Evolutionary conservation across 1,140 invertebrate species (phyloP).

Genomic region (Berghia stephanieae): DNA sequence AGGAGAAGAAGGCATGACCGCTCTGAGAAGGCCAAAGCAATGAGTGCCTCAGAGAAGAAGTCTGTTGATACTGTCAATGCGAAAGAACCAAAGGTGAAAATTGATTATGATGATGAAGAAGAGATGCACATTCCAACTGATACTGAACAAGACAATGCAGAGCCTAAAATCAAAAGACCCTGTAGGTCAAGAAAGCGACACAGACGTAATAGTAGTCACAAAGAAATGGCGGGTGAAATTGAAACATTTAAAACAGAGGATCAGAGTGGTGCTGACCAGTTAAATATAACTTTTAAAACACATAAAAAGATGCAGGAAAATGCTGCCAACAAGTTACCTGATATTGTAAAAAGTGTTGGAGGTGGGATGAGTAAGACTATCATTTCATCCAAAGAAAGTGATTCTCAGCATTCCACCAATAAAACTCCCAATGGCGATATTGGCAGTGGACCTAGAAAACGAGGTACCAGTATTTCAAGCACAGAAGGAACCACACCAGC

Average conservation of each 20-base stretch:
- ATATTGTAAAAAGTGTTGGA: not conserved
- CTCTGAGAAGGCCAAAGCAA: conserved; percentile 26
- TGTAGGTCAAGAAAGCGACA: conserved; percentile 20
- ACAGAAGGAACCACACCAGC: conserved; percentile 31
- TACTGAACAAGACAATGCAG: conserved; percentile 11
- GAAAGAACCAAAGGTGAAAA: conserved; percentile 41
- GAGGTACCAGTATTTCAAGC: conserved; percentile 28
- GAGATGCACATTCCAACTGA: conserved; percentile 26
- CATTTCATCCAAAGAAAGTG: no score
- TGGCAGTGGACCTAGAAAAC: conserved; percentile 25
- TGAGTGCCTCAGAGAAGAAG: conserved; percentile 13
- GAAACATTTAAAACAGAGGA: conserved; percentile 8
- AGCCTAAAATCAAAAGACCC: conserved; percentile 35
- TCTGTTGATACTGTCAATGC: conserved; percentile 18
- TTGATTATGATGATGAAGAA: conserved; percentile 41
- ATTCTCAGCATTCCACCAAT: no score
- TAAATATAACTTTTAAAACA: conserved; percentile 27
- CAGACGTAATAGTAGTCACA: not conserved
- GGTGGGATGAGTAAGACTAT: no score
- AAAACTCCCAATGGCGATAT: conserved; percentile 33
- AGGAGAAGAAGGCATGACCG: conserved; percentile 13
- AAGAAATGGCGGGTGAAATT: not conserved
- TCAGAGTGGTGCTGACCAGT: conserved; percentile 24
- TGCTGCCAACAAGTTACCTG: not conserved
- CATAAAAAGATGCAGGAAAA: not conserved